Conservation (phyloP, 2,888 invertebrate genomes). For the Sinotaia quadrata region DNA sequence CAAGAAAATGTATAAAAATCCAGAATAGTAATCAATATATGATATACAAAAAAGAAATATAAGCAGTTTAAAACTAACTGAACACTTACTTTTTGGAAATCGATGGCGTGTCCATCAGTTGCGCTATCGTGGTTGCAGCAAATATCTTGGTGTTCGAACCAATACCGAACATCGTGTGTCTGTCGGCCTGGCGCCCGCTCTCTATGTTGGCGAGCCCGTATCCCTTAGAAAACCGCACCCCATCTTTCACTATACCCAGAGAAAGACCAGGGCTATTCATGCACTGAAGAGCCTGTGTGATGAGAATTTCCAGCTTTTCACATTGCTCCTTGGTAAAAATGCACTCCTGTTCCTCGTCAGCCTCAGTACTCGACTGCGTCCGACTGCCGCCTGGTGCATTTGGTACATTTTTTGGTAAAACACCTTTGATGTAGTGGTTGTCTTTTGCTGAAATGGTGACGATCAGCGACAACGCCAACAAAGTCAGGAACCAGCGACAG, state of each 20-base stretch:
- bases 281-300: slow-evolving; percentile 42
- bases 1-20: too few species aligned
- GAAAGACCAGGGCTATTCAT: slow-evolving; percentile 51
- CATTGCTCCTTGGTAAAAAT: slow-evolving; percentile 8
- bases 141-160: slow-evolving; percentile 50
- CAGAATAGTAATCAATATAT: too few species aligned
- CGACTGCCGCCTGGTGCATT: not conserved
- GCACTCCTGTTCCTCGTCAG: not conserved
- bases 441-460: too few species aligned
- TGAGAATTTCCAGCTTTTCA: slow-evolving; percentile 13
- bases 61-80: too few species aligned
- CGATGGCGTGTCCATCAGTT: slow-evolving; percentile 21
- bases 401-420: too few species aligned
- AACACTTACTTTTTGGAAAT: slow-evolving; percentile 12
- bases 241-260: slow-evolving; percentile 48
- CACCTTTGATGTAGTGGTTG: too few species aligned
- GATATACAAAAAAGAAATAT: too few species aligned
- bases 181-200: slow-evolving; percentile 32
- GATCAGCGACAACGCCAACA: too few species aligned
- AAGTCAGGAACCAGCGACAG: too few species aligned
- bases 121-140: slow-evolving; percentile 37
- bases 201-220: slow-evolving; percentile 43
- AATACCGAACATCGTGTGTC: slow-evolving; percentile 43
- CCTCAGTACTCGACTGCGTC: not conserved
- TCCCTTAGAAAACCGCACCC: slow-evolving; percentile 23